A percentile compares a stretch with the other conserved stretches of the same genome.
Evolutionary conservation across 2,888 invertebrate species (phyloP).

Genomic region (Masnerella sp.): DNA sequence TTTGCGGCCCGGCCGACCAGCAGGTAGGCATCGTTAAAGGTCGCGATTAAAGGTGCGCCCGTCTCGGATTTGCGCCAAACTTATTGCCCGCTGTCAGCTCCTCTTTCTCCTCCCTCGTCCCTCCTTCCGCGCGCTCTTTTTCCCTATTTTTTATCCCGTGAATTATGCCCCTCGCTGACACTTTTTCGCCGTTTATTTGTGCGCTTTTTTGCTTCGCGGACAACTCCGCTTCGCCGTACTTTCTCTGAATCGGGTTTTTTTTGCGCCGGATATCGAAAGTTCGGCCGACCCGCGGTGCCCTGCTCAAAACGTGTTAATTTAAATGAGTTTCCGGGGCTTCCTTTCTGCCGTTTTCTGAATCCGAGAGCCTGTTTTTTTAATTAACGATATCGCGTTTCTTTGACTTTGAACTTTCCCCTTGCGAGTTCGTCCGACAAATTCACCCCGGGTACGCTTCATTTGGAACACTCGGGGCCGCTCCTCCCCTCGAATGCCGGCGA

Average conservation of each 20-base stretch:
- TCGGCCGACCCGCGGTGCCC: no score
- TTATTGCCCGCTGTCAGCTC: no score
- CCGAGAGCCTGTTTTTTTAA: constrained; percentile 18
- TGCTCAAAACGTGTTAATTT: no score
- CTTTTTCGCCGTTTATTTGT: no score
- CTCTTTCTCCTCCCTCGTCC: no score
- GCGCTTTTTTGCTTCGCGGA: neutral
- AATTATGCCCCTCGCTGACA: neutral
- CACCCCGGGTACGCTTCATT: constrained; percentile 2
- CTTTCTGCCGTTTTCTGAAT: neutral
- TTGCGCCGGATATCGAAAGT: constrained; percentile 2
- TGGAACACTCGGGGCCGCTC: constrained; percentile 8
- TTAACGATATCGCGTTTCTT: constrained; percentile 15
- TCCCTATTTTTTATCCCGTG: no score
- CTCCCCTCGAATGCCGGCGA: constrained; percentile 9
- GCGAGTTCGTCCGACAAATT: neutral
- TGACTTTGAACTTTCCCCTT: constrained; percentile 13
- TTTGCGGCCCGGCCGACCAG: no score
- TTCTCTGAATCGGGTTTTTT: constrained; percentile 12
- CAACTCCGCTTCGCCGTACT: no score
- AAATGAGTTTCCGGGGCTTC: no score
- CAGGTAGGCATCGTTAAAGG: constrained; percentile 10
- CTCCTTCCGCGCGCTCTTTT: no score
- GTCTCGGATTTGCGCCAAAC: no score
- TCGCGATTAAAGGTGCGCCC: constrained; percentile 9